A percentile compares a stretch with the other conserved stretches of the same genome.
Conservation (phyloP, 2,888 invertebrate genomes). For the Phorcus lineatus region DNA sequence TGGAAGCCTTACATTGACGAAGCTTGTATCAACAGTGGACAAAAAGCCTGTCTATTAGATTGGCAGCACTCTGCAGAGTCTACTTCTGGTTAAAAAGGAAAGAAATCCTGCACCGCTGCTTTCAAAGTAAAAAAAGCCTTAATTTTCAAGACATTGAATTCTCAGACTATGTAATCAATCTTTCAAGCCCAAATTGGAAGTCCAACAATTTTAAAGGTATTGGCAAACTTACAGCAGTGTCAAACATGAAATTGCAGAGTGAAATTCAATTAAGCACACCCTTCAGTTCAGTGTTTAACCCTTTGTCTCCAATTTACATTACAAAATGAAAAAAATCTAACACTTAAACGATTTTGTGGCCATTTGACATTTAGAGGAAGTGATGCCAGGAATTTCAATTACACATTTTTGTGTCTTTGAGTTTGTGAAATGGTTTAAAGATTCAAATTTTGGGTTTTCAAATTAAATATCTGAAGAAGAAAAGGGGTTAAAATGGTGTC, state of each 20-base stretch:
- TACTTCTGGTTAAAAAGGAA: not conserved
- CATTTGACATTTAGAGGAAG: no score
- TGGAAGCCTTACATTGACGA: no score
- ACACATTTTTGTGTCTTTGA: no score
- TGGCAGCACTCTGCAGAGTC: not conserved
- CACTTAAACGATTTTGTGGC: no score
- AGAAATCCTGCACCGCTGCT: not conserved
- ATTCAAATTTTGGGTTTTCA: no score
- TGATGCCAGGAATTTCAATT: no score
- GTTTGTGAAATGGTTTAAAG: no score
- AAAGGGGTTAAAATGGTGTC: constrained; percentile 9
- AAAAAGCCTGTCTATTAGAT: no score
- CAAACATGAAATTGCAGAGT: constrained; percentile 16
- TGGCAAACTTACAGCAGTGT: constrained; percentile 16
- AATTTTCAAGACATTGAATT: constrained; percentile 20
- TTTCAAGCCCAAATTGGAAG: constrained; percentile 2
- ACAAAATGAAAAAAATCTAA: no score
- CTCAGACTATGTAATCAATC: constrained; percentile 19
- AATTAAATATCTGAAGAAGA: not conserved
- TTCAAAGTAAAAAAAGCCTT: not conserved
- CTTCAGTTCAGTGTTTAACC: not conserved
- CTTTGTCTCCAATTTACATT: not conserved
- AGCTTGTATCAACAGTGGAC: no score
- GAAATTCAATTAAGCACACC: constrained; percentile 16
- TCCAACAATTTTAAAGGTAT: constrained; percentile 10